A percentile compares a stretch with the other conserved stretches of the same genome.
phyloP scores from a whole-genome alignment of 1,140 invertebrate genomes.

The Hypothenemus hampei region DNA sequence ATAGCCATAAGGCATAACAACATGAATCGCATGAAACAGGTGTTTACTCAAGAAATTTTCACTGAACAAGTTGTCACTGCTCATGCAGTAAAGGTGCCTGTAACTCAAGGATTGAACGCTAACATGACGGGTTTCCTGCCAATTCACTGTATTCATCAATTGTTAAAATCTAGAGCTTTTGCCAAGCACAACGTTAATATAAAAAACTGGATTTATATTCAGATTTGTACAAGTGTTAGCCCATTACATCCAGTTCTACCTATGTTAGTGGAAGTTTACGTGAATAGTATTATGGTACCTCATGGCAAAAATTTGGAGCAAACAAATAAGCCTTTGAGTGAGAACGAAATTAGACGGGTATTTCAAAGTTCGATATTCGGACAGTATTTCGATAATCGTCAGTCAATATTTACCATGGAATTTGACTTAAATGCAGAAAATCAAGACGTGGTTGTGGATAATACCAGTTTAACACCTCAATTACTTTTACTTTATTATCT shows the following conservation, averaged over 20 bases:
- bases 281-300: constrained; percentile 85
- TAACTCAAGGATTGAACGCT: constrained; percentile 84
- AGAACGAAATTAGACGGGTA: constrained; percentile 78
- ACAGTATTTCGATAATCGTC: constrained; percentile 59
- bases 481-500: constrained; percentile 89
- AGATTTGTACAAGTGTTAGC: constrained; percentile 79
- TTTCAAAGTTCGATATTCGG: constrained; percentile 75
- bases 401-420: constrained; percentile 49
- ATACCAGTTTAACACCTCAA: constrained; percentile 78
- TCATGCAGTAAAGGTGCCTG: constrained; percentile 93
- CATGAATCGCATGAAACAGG: constrained; percentile 85
- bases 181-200: constrained; percentile 93
- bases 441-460: constrained; percentile 54
- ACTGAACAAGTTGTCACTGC: constrained; percentile 95
- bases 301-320: constrained; percentile 58
- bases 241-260: constrained; percentile 92
- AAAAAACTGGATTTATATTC: constrained; percentile 92
- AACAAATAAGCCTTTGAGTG: constrained; percentile 86
- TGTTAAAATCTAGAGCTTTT: constrained; percentile 91
- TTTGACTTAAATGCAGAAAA: constrained; percentile 46
- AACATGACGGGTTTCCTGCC: constrained; percentile 86
- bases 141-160: constrained; percentile 95
- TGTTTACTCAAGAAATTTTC: constrained; percentile 96
- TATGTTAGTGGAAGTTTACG: constrained; percentile 91
- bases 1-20: constrained; percentile 87